Base-by-base conservation (phyloP, 2,797 vertebrate species). In the Sebastes trivittatus region DNA sequence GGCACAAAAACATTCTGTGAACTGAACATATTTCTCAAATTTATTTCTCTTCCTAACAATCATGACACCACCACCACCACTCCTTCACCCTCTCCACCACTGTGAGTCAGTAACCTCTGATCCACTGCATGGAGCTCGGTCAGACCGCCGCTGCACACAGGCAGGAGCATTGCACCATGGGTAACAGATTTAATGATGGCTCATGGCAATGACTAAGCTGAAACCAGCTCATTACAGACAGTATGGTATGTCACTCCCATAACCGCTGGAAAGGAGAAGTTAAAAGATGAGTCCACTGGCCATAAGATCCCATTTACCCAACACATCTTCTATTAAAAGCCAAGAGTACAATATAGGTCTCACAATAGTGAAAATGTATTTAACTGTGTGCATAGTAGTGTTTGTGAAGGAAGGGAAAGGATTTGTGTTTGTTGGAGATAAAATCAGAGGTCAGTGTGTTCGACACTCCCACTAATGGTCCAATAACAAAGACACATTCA, bases 121-220 rank as follows among this genome's bases (percentile, higher is more conserved):
- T 55, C 66, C 59, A 32, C 71, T n/a, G 56, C 20, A 22, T 74
- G 64, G 11, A 63, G 59, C 63, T 46, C 2, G 2, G 66, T 64
- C 20, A 20, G 20, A 67, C 54, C 11, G 38, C 36, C 7, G 3
- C 61, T 59, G 16, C 34, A 29, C 75, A n/a, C 67, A 27, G 69
- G 58, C 55, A 78, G 63, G 59, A 78, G 16, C 59, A 38, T 29
- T 82, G 71, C 80, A 82, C 74, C 75, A 78, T 82, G 70, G 77
- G 75, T 77, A 83, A 79, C 56, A 5, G 69, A 80, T 87, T 63
- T 84, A 88, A 91, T 83, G 82, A 89, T 85, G 73, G 80, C 83
- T 84, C 8, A 27, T 79, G 84, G 82, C 73, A 64, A 75, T 60
- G 71, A 77, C 27, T 6, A 55, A 66, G 71, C 63, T 32, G 42